Conservation (phyloP, 2,797 vertebrate species). For the Cossypha niveicapilla region DNA sequence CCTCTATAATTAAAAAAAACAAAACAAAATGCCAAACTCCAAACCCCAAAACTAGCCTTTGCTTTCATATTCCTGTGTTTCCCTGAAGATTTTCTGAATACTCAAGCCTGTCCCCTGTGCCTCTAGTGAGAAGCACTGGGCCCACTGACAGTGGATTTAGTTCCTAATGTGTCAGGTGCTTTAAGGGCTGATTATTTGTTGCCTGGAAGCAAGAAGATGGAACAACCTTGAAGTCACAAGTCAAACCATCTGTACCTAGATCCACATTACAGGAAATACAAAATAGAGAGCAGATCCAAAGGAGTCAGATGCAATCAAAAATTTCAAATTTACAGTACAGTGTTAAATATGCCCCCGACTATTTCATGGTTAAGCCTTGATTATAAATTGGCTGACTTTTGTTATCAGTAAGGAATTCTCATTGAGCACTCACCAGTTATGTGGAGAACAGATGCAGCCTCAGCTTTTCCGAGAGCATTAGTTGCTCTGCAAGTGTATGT, state of each 20-base stretch:
- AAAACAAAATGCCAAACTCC: background rate
- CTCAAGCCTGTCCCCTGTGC: background rate
- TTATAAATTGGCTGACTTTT: background rate
- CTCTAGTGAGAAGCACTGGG: background rate
- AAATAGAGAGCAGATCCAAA: background rate
- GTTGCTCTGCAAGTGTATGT: slow-evolving; percentile 82
- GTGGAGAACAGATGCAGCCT: slow-evolving; percentile 72
- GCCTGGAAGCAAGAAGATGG: background rate
- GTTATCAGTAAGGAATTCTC: background rate
- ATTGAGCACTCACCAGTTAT: slow-evolving; percentile 74
- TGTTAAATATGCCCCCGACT: background rate
- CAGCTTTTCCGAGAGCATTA: slow-evolving; percentile 80
- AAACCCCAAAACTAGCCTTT: background rate
- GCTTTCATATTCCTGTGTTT: background rate
- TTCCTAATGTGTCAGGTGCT: background rate
- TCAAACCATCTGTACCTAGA: background rate
- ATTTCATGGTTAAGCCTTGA: background rate
- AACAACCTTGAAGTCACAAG: background rate
- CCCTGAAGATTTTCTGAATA: background rate
- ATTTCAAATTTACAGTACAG: background rate
- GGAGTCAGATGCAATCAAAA: background rate
- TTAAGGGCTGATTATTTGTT: background rate
- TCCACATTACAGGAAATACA: background rate
- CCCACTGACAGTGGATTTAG: background rate
- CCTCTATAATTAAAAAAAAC: background rate